A percentile compares a stretch with the other conserved stretches of the same genome.
phyloP scores from a whole-genome alignment of 2,888 invertebrate species.

The Cheilosia impressa region DNA sequence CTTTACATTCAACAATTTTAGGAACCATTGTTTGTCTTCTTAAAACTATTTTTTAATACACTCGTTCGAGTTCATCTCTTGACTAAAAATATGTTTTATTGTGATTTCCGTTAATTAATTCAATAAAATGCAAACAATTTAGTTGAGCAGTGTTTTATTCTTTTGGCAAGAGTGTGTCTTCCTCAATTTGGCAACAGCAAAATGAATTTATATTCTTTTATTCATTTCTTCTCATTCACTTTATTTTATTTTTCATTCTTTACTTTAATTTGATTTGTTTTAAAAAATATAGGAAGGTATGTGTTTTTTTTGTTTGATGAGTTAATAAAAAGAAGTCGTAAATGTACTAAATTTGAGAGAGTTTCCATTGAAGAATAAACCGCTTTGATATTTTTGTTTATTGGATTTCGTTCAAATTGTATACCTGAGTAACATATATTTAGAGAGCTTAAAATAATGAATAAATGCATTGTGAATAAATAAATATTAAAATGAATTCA shows the following conservation, averaged over 20 bases:
- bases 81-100: constrained; percentile 49
- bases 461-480: constrained; percentile 13
- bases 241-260: constrained; percentile 7
- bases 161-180: constrained; percentile 12
- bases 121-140: constrained; percentile 18
- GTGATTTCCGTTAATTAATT: constrained; percentile 32
- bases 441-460: constrained; percentile 6
- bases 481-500: constrained; percentile 3
- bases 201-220: constrained; percentile 26
- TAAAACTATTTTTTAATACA: constrained; percentile 1
- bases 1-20: neutral
- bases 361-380: constrained; percentile 30
- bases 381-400: constrained; percentile 67
- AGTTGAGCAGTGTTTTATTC: constrained; percentile 19
- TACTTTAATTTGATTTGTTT: constrained; percentile 20
- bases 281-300: neutral
- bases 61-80: constrained; percentile 40
- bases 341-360: neutral
- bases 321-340: constrained; percentile 6
- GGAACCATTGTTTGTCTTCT: constrained; percentile 5
- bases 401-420: constrained; percentile 29
- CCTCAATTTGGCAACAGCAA: constrained; percentile 20
- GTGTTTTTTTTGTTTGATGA: constrained; percentile 3
- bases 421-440: constrained; percentile 55
- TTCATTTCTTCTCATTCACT: constrained; percentile 3